Evolutionary conservation across 2,888 invertebrate genomes (phyloP), one percentile per base, ranked within the genome.

Genomic region (Rugalucina vietnamica): DNA sequence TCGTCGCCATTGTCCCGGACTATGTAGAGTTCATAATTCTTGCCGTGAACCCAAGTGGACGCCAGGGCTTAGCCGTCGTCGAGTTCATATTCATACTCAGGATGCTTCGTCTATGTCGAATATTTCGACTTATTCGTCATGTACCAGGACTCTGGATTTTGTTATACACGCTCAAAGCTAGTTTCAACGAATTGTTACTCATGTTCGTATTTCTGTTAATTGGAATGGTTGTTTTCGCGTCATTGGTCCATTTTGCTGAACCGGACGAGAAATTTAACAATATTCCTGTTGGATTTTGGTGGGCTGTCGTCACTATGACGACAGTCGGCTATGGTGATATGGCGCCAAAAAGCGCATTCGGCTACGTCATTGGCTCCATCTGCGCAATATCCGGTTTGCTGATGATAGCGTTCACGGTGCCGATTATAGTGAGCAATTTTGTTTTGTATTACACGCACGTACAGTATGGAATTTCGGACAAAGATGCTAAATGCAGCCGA

Each of bases 361-460:
- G 94, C 27, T 93, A 93, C 79, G 82, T 93, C 21, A 91, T 94
- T 27, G 93, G 93, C 0, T 93, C 93, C 5, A 86, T 93, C 36
- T 94, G 93, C 76, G 93, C 93, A 24, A 90, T 94, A 65, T 91
- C 93, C 32, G 94, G 94, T 12, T 86, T 94, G 57, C 89, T 94
- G 10, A 93, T 93, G 92, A 93, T 94, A 24, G 93, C 93, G 8
- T 93, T 94, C 77, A 93, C 94, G 0, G 94, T 94, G 12, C 94
- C 94, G 0, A 93, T 94, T 73, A 93, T 94, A 73, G 94, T 94
- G n/a, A 94, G 93, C 79, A 94, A 94, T 81, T 94, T 94, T 86
- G 92, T 94, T 5, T 83, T 94, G 29, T 94, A 93, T 84, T 94
- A 94, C 82, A 93, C 93, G 24, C 93, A 94, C 82, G 93, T 94